phyloP scores from a whole-genome alignment of 2,113 vertebrate genomes.

The Bungarus multicinctus region DNA sequence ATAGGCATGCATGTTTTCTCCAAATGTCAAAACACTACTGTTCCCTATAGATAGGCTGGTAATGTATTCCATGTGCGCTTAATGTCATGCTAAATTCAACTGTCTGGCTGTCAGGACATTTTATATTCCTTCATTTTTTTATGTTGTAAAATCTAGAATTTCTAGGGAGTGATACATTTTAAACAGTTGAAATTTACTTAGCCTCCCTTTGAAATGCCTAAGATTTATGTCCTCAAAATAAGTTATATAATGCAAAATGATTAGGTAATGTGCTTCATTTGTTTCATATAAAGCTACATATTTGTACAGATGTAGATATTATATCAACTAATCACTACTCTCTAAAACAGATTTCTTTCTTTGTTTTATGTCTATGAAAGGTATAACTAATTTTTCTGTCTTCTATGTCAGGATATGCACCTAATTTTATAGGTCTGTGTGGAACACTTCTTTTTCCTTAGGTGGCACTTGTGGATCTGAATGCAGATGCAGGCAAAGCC shows the following conservation, averaged over 20 bases:
- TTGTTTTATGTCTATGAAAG: background rate
- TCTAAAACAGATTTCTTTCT: background rate
- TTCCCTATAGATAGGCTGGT: background rate
- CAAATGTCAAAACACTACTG: background rate
- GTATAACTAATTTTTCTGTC: background rate
- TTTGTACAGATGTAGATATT: background rate
- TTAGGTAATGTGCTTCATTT: background rate
- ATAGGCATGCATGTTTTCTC: background rate
- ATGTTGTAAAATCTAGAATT: background rate
- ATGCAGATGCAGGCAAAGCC: constrained; percentile 74
- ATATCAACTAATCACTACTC: background rate
- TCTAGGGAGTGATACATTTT: background rate
- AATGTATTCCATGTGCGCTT: background rate
- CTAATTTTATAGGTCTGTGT: background rate
- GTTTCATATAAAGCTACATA: background rate
- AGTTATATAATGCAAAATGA: background rate
- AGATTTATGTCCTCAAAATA: background rate
- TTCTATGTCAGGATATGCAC: background rate
- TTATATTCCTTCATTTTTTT: background rate
- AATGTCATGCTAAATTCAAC: background rate
- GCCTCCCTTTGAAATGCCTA: background rate
- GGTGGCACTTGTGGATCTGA: constrained; percentile 86
- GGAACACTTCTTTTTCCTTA: constrained; percentile 36
- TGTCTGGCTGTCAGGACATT: background rate
- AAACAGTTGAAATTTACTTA: background rate